A percentile compares a stretch with the other conserved stretches of the same genome.
phyloP scores from a whole-genome alignment of 2,797 vertebrate genomes.

The Sciurus vulgaris region DNA sequence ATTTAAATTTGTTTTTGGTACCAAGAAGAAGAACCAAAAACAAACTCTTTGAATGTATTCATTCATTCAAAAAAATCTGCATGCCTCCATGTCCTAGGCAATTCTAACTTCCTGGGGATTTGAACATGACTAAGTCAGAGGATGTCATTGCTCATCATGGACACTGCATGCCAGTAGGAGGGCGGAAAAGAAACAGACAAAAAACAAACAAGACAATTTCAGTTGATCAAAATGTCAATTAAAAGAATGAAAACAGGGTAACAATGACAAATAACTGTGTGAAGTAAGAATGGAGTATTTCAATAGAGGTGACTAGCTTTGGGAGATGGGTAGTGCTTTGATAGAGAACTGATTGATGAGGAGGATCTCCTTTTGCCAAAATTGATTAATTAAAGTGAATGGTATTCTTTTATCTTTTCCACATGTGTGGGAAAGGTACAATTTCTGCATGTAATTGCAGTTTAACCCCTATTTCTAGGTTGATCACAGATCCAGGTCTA shows the following conservation, averaged over 20 bases:
- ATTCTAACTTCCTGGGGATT: slow-evolving; percentile 60
- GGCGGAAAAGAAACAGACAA: background rate
- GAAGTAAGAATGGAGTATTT: background rate
- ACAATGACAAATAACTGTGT: background rate
- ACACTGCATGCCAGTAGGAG: background rate
- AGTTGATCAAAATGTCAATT: background rate
- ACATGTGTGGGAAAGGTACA: slow-evolving; percentile 62
- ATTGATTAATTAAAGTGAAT: slow-evolving; percentile 45
- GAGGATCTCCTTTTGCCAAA: slow-evolving; percentile 59
- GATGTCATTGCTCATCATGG: background rate
- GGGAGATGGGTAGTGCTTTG: background rate
- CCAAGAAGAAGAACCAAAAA: slow-evolving; percentile 63
- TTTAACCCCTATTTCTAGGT: slow-evolving; percentile 51
- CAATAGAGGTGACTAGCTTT: background rate
- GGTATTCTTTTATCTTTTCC: slow-evolving; percentile 68
- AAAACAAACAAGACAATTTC: background rate
- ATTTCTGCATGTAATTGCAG: slow-evolving; percentile 81
- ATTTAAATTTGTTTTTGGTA: slow-evolving; percentile 75
- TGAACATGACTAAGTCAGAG: background rate
- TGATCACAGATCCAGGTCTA: slow-evolving; percentile 14
- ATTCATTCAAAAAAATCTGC: slow-evolving; percentile 62
- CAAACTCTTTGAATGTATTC: slow-evolving; percentile 71
- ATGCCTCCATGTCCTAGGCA: slow-evolving; percentile 54
- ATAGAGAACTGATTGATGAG: background rate
- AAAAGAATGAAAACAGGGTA: background rate